These are phyloP conservation scores for Pseudomugil gertrudae DNA, from an alignment of 2,797 vertebrate genomes.

Conservation along the genomic window DNA sequence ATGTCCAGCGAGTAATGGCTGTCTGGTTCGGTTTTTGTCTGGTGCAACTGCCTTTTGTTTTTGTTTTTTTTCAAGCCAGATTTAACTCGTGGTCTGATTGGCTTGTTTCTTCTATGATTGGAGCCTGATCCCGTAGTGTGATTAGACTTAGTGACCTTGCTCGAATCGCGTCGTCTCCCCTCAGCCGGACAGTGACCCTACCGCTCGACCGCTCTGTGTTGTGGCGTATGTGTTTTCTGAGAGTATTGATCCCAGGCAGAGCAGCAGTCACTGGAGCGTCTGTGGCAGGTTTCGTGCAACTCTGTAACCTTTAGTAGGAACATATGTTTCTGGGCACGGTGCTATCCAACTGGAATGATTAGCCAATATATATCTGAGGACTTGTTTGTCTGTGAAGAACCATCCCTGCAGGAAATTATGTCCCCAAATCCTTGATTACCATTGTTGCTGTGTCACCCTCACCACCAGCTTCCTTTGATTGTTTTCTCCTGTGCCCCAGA, in stretches of 20 bases:
- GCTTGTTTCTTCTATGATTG: slow-evolving; percentile 26
- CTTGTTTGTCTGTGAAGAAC: slow-evolving; percentile 44
- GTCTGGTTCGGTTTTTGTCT: slow-evolving; percentile 15
- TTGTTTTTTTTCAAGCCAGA: not conserved
- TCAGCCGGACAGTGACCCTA: slow-evolving; percentile 68
- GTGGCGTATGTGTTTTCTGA: slow-evolving; percentile 63
- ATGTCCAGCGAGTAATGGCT: not conserved
- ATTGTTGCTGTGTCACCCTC: slow-evolving; percentile 71
- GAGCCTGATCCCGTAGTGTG: slow-evolving; percentile 34
- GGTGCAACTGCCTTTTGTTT: not conserved
- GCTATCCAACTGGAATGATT: slow-evolving; percentile 29
- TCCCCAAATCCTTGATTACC: slow-evolving; percentile 49
- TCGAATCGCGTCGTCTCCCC: slow-evolving; percentile 34
- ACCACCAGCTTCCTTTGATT: slow-evolving; percentile 28
- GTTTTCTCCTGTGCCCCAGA: slow-evolving; percentile 40
- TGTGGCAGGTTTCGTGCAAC: slow-evolving; percentile 74
- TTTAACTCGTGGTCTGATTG: slow-evolving; percentile 37
- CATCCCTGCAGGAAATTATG: slow-evolving; percentile 38
- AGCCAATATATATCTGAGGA: slow-evolving; percentile 36
- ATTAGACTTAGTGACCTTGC: slow-evolving; percentile 68
- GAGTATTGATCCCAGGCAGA: slow-evolving; percentile 74
- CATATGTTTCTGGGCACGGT: slow-evolving; percentile 39
- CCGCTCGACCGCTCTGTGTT: slow-evolving; percentile 57
- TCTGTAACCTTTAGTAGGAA: slow-evolving; percentile 36
- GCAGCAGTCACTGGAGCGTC: slow-evolving; percentile 76